These are phyloP conservation scores for Heterochromis multidens DNA, from an alignment of 2,113 vertebrate genomes.

Conservation along the genomic window DNA sequence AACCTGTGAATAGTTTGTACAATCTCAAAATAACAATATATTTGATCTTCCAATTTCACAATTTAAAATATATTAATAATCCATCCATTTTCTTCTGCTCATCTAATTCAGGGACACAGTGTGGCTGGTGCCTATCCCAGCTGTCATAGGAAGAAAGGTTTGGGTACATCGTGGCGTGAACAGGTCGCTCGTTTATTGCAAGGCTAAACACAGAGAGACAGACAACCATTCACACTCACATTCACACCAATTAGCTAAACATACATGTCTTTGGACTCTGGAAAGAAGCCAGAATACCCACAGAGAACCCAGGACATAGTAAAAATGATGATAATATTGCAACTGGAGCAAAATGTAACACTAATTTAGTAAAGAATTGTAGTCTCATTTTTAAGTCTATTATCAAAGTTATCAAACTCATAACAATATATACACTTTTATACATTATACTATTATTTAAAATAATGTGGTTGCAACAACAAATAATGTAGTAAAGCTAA, in stretches of 20 bases:
- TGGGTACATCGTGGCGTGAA: not conserved
- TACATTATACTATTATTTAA: not conserved
- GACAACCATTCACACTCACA: not conserved
- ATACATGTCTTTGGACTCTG: not conserved
- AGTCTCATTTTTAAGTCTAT: not conserved
- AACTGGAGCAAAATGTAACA: too few relatives aligned
- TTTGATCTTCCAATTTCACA: not conserved
- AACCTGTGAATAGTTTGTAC: not conserved
- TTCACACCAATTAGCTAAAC: not conserved
- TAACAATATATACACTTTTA: not conserved
- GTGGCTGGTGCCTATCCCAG: not conserved
- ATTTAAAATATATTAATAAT: not conserved
- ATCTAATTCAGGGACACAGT: not conserved
- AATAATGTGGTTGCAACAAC: not conserved
- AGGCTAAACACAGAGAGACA: not conserved
- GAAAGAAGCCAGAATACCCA: too few relatives aligned
- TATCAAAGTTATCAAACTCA: not conserved
- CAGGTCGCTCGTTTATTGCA: not conserved
- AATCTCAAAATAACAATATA: not conserved
- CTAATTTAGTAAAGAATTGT: not conserved
- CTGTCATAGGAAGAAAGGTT: not conserved
- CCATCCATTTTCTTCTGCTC: fast-evolving
- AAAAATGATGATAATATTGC: too few relatives aligned
- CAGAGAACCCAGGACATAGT: too few relatives aligned
- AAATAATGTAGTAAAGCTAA: not conserved